Percentiles rank a stretch among this genome's conserved stretches.
Conservation (phyloP, 2,888 invertebrate genomes). For the Hylaea fasciaria region DNA sequence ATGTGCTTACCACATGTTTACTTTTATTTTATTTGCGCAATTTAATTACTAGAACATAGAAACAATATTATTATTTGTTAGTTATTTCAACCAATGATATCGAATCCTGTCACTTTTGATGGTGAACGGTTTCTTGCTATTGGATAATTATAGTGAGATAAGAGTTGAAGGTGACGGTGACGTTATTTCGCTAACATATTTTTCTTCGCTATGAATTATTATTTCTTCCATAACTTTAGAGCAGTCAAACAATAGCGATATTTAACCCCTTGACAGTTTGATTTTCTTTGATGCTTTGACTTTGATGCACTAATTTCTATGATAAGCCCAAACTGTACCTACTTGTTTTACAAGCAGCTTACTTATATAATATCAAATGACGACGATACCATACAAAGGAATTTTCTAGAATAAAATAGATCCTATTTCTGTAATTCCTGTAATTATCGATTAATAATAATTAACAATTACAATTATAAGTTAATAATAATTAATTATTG, state of each 20-base stretch:
- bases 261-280: too few relatives aligned
- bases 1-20: slow-evolving; percentile 21
- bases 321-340: slow-evolving; percentile 1
- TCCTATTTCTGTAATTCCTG: too few relatives aligned
- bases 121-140: slow-evolving; percentile 33
- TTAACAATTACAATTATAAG: too few relatives aligned
- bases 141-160: slow-evolving; percentile 42
- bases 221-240: too few relatives aligned
- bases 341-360: too few relatives aligned
- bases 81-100: slow-evolving; percentile 20
- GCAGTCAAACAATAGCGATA: too few relatives aligned
- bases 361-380: too few relatives aligned
- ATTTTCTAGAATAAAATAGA: too few relatives aligned
- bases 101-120: slow-evolving; percentile 37
- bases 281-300: too few relatives aligned
- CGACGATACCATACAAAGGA: too few relatives aligned
- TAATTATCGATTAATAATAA: too few relatives aligned
- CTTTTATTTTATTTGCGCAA: slow-evolving; percentile 16
- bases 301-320: slow-evolving; percentile 22
- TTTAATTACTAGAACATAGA: slow-evolving; percentile 8
- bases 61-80: slow-evolving; percentile 4
- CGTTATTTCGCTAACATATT: slow-evolving; percentile 1
- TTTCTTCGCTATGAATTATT: neutral
- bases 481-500: too few relatives aligned
- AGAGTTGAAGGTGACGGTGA: slow-evolving; percentile 34